phyloP scores from a whole-genome alignment of 1,140 invertebrate genomes.

The Drosophila miranda region DNA sequence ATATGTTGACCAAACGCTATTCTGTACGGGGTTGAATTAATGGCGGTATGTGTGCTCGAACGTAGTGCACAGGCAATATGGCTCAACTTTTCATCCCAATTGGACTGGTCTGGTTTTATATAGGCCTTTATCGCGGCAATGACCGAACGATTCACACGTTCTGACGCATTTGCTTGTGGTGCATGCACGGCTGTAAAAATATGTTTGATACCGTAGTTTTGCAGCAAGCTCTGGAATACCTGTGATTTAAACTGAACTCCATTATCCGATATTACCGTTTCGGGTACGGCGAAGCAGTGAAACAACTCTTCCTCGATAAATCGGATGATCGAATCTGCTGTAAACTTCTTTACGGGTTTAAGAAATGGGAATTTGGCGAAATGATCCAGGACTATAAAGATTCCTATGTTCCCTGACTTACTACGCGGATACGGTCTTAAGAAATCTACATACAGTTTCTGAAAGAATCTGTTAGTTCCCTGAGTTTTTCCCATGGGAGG shows the following conservation, averaged over 20 bases:
- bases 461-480: too few species aligned
- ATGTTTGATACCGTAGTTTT: constrained; percentile 9
- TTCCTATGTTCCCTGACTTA: constrained; percentile 5
- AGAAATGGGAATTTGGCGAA: constrained; percentile 1
- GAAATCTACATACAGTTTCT: constrained; percentile 1
- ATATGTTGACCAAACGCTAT: too few species aligned
- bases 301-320: neutral
- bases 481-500: too few species aligned
- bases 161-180: constrained; percentile 8
- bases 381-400: constrained; percentile 4
- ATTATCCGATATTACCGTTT: constrained; percentile 1
- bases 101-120: constrained; percentile 4
- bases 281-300: constrained; percentile 1
- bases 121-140: constrained; percentile 2
- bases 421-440: neutral
- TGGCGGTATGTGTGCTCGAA: neutral
- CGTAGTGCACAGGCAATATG: neutral
- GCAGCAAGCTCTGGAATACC: neutral
- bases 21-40: neutral
- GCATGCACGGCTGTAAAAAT: constrained; percentile 9
- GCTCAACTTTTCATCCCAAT: constrained; percentile 11
- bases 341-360: neutral
- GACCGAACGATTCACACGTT: neutral
- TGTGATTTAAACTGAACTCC: constrained; percentile 4
- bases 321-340: too few species aligned